Evolutionary conservation across 2,888 invertebrate species (phyloP), one percentile per base, ranked within the genome.

Genomic region (Pimpla rufipes): DNA sequence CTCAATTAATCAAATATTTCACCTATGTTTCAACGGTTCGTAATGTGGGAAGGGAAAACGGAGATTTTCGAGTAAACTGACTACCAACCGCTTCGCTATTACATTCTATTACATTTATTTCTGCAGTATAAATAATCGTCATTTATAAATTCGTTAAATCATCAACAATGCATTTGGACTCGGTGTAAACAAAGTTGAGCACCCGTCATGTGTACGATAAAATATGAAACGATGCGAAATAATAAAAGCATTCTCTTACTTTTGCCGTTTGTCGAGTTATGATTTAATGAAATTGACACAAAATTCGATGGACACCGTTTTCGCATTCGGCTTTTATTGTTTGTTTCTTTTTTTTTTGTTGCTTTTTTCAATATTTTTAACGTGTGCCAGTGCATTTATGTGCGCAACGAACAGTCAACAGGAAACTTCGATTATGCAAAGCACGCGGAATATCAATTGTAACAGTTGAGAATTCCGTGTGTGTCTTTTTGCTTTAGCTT

Each of bases 81-180:
- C 3, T 4, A 37, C n/a, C 7, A 18, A 0, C n/a, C 10, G 18
- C 16, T 66, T 45, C n/a, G 7, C 92, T 50, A 76, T 57, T 59
- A n/a, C n/a, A n/a, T n/a, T 29, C 90, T 85, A 87, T 90, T 93
- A 93, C 94, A 94, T 81, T 81, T 77, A 81, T 81, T 73, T 52
- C 21, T 47, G 55, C 35, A 42, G 66, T 67, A 73, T 71, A 94
- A 92, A 94, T 93, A 94, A 93, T 94, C 42, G 45, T 80, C 74
- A 62, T 76, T 68, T 94, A 74, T 93, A 91, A 91, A 91, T 91
- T 94, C 68, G 68, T 74, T 62, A 75, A 75, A 79, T 77, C 13
- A 37, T 79, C 67, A 67, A 64, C 57, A 67, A 59, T 73, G 21
- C 42, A 71, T 55, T 45, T 76, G 62, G 62, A 74, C 37, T 76